Base-by-base conservation (phyloP, 2,888 invertebrate genomes). In the Drosophila gaucha region DNA sequence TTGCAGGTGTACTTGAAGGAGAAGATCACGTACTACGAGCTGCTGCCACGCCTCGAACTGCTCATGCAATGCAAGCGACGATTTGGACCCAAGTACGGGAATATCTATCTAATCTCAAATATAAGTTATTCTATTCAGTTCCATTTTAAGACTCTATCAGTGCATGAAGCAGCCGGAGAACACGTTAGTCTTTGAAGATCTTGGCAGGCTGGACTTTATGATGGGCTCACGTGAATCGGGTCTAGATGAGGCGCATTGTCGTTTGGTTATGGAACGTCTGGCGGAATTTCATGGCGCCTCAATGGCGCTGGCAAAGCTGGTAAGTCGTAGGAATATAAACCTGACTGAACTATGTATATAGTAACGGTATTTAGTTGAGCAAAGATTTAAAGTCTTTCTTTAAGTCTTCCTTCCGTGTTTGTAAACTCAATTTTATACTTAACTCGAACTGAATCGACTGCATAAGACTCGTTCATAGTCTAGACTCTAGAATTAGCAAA, bases 261-360 rank as follows among this genome's bases (percentile, higher is more conserved):
- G 91, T n/a, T 46, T 93, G 39, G 92, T 93, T 2, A 85, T 94
- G 51, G 91, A 91, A 58, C 93, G 93, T 68, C 84, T 94, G 65
- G 94, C 92, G 2, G 91, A 91, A 68, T 93, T 93, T 72, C 94
- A 94, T 80, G 94, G 93, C 1, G 89, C 92, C 6, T 93, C 94
- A 0, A 92, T 93, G 51, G 92, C 92, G 33, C 75, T 93, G 44
- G 91, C 90, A 22, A 91, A 92, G 78, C 92, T 93, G 90, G 94
- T 93, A 89, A 80, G 65, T 56, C 1, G 3, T 0, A 5, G 1
- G 22, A n/a, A n/a, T 22, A 22, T 22, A 10, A 9, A 36, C 9
- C 0, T 20, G 5, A n/a, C 10, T 1, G 1, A 0, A n/a, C 4
- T n/a, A 12, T 18, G 5, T 36, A 1, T 2, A 6, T 6, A 8